These are phyloP conservation scores for Sycobia sp. DNA, from an alignment of 1,140 invertebrate genomes.

Conservation along the genomic window DNA sequence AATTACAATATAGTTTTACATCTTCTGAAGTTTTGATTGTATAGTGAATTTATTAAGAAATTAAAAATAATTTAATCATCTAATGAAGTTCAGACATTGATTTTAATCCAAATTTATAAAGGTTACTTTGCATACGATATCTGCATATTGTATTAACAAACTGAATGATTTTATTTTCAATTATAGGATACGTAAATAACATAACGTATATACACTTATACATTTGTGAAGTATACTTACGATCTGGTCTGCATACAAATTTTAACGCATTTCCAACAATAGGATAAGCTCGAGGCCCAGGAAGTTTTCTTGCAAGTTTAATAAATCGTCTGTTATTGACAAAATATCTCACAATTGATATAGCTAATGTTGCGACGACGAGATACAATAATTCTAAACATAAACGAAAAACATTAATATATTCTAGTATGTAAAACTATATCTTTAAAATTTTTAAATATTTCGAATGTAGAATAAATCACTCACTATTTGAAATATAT, in stretches of 20 bases:
- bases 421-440: background rate
- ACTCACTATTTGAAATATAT: background rate
- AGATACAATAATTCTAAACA: background rate
- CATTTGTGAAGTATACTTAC: constrained; percentile 2
- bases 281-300: constrained; percentile 52
- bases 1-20: no score
- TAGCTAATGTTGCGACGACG: background rate
- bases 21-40: no score
- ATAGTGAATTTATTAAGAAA: no score
- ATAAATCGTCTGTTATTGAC: background rate
- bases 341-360: background rate
- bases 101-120: background rate
- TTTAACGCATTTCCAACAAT: constrained; percentile 53
- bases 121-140: background rate
- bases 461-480: no score
- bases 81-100: background rate
- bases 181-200: no score
- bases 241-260: constrained; percentile 34
- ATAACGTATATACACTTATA: background rate
- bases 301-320: constrained; percentile 37
- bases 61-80: no score
- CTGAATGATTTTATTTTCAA: constrained; percentile 21
- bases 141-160: background rate
- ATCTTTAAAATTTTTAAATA: background rate
- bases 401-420: background rate